Percentiles rank a stretch among this genome's conserved stretches.
Evolutionary conservation across 2,888 invertebrate genomes (phyloP).

Genomic region (Netelia fuscicornis): DNA sequence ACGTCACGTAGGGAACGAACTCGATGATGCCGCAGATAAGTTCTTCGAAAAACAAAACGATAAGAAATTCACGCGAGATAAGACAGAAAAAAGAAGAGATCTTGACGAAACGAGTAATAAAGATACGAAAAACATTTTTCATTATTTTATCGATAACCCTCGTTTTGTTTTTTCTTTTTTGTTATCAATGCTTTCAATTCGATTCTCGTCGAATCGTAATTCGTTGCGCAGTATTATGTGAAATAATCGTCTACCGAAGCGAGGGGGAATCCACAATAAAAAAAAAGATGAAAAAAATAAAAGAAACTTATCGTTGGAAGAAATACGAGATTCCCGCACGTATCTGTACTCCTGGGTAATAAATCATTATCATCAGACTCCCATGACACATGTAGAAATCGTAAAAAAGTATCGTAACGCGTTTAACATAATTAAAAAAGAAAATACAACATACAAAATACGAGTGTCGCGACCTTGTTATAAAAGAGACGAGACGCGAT

Average conservation of each 20-base stretch:
- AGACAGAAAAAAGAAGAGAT: neutral
- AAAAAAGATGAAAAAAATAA: neutral
- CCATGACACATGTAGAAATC: neutral
- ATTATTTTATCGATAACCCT: too few relatives aligned
- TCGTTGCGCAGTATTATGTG: neutral
- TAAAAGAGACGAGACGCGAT: neutral
- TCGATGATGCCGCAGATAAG: neutral
- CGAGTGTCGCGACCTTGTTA: constrained; percentile 25
- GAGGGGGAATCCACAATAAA: too few relatives aligned
- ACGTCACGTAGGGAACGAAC: neutral
- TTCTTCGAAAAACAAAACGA: neutral
- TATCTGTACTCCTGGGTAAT: constrained; percentile 15
- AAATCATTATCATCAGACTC: constrained; percentile 45
- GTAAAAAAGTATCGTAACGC: constrained; percentile 42
- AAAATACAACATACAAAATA: neutral
- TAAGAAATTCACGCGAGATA: neutral
- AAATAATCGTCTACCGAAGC: constrained; percentile 1
- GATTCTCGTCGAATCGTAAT: neutral
- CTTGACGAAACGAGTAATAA: neutral
- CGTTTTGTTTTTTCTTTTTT: too few relatives aligned
- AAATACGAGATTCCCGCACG: constrained; percentile 33
- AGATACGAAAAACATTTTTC: neutral
- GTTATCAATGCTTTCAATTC: too few relatives aligned
- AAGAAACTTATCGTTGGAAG: constrained; percentile 27
- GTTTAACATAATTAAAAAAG: constrained; percentile 45